Conservation (phyloP, 2,113 vertebrate species). For the Siphamia tubifer region DNA sequence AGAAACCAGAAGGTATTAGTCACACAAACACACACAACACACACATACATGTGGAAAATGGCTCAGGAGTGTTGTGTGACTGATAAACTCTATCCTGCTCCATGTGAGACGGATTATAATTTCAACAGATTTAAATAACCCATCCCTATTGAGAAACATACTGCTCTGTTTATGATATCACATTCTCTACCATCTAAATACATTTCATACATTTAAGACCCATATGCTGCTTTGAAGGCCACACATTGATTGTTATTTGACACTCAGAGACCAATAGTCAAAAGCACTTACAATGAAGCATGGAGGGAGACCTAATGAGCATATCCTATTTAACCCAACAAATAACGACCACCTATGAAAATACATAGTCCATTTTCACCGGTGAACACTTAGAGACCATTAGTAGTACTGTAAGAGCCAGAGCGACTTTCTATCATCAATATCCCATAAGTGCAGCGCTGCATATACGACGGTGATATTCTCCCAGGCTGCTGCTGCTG, state of each 20-base stretch:
- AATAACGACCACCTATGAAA: conserved; percentile 32
- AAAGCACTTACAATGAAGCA: conserved; percentile 64
- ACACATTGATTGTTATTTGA: conserved; percentile 68
- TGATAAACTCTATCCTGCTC: conserved; percentile 7
- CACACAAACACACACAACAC: background rate
- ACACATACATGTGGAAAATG: background rate
- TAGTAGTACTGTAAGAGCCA: conserved; percentile 52
- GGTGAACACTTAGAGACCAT: conserved; percentile 74
- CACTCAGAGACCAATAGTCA: conserved; percentile 46
- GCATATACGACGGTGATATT: conserved; percentile 30
- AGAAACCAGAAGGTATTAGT: conserved; percentile 12
- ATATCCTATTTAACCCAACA: conserved; percentile 56
- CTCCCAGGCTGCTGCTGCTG: conserved; percentile 46
- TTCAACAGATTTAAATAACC: conserved; percentile 61
- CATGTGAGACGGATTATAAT: conserved; percentile 43
- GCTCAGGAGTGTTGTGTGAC: background rate
- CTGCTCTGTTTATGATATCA: conserved; percentile 28
- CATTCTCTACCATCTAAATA: conserved; percentile 18
- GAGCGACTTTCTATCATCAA: conserved; percentile 60
- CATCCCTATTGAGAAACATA: conserved; percentile 21
- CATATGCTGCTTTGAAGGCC: conserved; percentile 24
- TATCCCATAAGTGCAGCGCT: conserved; percentile 69
- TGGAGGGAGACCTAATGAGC: conserved; percentile 43
- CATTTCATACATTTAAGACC: conserved; percentile 15
- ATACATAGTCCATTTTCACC: conserved; percentile 40